Evolutionary conservation across 2,888 invertebrate genomes (phyloP), one percentile per base, ranked within the genome.

Genomic region (Cotesia congregata): DNA sequence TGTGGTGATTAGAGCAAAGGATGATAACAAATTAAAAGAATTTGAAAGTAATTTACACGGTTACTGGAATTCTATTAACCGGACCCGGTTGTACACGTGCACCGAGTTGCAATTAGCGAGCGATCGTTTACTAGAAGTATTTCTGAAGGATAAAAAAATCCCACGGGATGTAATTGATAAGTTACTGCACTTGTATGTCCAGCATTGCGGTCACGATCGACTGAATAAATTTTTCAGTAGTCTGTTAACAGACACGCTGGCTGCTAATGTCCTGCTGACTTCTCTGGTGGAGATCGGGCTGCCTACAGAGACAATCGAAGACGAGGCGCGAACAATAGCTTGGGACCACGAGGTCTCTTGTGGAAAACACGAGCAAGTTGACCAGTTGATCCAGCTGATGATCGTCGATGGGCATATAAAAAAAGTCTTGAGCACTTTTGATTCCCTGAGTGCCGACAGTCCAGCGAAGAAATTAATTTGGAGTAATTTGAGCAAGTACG

Each of bases 51-150:
- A 91, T 87, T 80, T 91, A 88, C 81, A 86, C 85, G 73, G 90
- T 83, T 87, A 90, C 90, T 73, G 91, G 88, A 82, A 85, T 76
- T 78, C 81, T 9, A 84, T 86, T 69, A 86, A 85, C 50, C 84
- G 84, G 78, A 84, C 79, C 15, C 72, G 77, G 62, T 68, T 79
- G 3, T 88, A 86, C 76, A 81, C 83, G 38, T 85, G 84, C 67
- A 79, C 84, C 0, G 86, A 89, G 77, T 90, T 90, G 75, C 82
- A 82, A 80, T 84, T 85, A 77, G 90, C 91, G 1, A 90, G 90
- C 80, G 91, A 92, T 85, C 86, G 88, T 79, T 83, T 92, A 68
- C 85, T 92, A 41, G 86, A 86, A 79, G 87, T 89, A 78, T 90
- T 90, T 82, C 85, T 92, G 65, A 89, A 87, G 78, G 85, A 86